phyloP scores from a whole-genome alignment of 2,797 vertebrate species.

The Myotis planiceps region DNA sequence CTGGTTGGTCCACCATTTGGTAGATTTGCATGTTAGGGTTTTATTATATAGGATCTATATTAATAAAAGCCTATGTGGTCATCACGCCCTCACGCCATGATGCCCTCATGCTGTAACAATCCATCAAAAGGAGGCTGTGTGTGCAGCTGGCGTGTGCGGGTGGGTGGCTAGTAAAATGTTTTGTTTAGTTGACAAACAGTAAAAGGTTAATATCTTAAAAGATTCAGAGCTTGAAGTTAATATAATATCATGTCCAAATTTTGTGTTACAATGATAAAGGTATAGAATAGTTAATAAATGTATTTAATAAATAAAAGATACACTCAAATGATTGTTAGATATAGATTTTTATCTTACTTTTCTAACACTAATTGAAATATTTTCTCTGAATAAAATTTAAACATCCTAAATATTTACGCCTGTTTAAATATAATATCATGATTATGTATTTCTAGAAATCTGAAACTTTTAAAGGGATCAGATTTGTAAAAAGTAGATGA shows the following conservation, averaged over 20 bases:
- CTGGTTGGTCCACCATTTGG: too few relatives aligned
- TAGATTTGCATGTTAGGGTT: too few relatives aligned
- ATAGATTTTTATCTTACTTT: conserved; percentile 22
- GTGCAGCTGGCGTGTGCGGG: rapidly evolving
- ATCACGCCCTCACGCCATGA: too few relatives aligned
- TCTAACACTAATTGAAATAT: conserved; percentile 13
- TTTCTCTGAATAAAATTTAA: conserved; percentile 8
- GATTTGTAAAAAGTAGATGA: background rate
- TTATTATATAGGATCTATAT: too few relatives aligned
- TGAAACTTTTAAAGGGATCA: background rate
- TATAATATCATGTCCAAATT: conserved; percentile 40
- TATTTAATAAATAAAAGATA: conserved; percentile 66
- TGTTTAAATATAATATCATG: background rate
- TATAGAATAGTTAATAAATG: conserved; percentile 60
- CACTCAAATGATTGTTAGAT: conserved; percentile 28
- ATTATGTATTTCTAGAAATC: background rate
- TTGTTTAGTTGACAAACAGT: conserved; percentile 19
- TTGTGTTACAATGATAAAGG: conserved; percentile 62
- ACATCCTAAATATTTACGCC: background rate
- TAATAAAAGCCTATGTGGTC: too few relatives aligned
- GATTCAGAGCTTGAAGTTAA: conserved; percentile 36
- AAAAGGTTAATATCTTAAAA: conserved; percentile 55
- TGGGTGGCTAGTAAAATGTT: background rate
- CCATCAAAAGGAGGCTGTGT: too few relatives aligned
- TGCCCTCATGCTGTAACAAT: too few relatives aligned